Evolutionary conservation across 2,113 vertebrate species (phyloP), one percentile per base, ranked within the genome.

Genomic region (Perca fluviatilis): DNA sequence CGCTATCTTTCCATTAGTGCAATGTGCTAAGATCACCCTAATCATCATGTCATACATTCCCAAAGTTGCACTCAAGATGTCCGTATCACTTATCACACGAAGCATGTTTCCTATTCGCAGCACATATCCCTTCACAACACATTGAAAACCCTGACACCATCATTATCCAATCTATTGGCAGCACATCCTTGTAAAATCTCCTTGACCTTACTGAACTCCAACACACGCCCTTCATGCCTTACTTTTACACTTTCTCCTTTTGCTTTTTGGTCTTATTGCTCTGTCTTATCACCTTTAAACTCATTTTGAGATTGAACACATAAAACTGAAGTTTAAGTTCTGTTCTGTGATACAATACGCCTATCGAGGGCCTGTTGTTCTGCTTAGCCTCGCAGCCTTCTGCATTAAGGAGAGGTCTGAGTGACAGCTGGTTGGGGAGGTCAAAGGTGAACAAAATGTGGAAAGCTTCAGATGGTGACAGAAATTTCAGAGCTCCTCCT

Each of bases 61-160:
- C 57, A 16, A 5, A 47, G 83, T 75, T 77, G 57, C 77, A 75
- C 61, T 88, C 60, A 90, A 91, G 86, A 51, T 51, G 73, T 68
- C 65, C 19, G 89, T 82, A 87, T 93, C 86, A 79, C 69, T 88
- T 93, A 87, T 89, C 82, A 9, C 62, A 21, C 73, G 46, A 76
- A 83, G 84, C 83, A 83, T 74, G 80, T 70, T 82, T 65, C 47
- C 64, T 77, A 43, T 78, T 78, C 21, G 9, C 67, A 70, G 77
- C 27, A 18, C 67, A n/a, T 40, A 82, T 80, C 72, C 80, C 63
- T 30, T 74, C 70, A 61, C 81, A 69, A 86, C 75, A 1, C 66
- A 43, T 36, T 68, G 54, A 67, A 85, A 69, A 82, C 56, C 70
- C 60, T 4, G 1, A 71, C 80, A 49, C 58, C 65, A 74, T 89